A percentile compares a stretch with the other conserved stretches of the same genome.
phyloP scores from a whole-genome alignment of 1,140 invertebrate genomes.

The Diplogasteroides magnus region DNA sequence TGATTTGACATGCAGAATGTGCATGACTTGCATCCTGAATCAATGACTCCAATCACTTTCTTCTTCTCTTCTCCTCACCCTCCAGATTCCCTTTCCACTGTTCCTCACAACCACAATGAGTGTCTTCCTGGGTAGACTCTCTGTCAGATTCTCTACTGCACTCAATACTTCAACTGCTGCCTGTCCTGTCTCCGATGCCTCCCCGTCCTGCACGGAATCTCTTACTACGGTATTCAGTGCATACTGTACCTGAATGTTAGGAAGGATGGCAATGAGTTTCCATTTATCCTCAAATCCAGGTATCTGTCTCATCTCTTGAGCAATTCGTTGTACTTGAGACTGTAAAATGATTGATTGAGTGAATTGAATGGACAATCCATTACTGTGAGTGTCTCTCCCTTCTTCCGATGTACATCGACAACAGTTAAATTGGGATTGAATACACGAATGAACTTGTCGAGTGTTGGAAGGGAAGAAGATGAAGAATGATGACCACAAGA shows the following conservation, averaged over 20 bases:
- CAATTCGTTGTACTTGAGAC: conserved; percentile 11
- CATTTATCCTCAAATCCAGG: conserved; percentile 17
- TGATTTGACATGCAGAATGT: conserved; percentile 13
- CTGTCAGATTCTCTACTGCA: conserved; percentile 15
- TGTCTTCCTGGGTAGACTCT: conserved; percentile 16
- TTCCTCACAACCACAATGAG: conserved; percentile 19
- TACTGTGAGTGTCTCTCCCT: conserved; percentile 14
- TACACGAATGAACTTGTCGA: conserved; percentile 18
- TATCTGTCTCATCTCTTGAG: conserved; percentile 12
- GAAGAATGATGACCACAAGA: conserved; percentile 19
- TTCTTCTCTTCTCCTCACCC: background rate
- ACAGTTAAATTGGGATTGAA: conserved; percentile 14
- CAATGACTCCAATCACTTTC: background rate
- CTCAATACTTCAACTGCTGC: conserved; percentile 22
- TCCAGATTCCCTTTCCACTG: conserved; percentile 28
- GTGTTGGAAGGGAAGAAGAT: conserved; percentile 12
- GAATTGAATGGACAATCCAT: conserved; percentile 1
- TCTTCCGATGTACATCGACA: conserved; percentile 10
- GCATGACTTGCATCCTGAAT: conserved; percentile 21
- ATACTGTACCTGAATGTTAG: conserved; percentile 19
- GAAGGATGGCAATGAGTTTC: conserved; percentile 24
- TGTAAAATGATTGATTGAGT: background rate
- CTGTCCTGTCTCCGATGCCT: conserved; percentile 29
- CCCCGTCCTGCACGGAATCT: conserved; percentile 13
- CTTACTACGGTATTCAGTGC: background rate